These are phyloP conservation scores for Ooceraea biroi DNA, from an alignment of 1,140 invertebrate species.

Conservation along the genomic window DNA sequence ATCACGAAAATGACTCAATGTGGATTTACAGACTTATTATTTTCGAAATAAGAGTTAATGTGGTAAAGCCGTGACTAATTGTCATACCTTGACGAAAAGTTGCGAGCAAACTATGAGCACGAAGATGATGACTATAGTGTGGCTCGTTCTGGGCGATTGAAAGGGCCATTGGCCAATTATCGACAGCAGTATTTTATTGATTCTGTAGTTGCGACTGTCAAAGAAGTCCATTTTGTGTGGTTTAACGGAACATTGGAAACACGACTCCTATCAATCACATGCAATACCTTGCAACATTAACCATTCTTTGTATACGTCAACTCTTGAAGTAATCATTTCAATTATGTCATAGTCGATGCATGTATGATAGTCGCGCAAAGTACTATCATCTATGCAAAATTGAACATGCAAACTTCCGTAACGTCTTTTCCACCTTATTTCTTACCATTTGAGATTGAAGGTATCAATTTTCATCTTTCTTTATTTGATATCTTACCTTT, in stretches of 20 bases:
- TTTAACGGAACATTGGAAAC: neutral
- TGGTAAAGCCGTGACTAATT: neutral
- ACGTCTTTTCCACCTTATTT: slow-evolving; percentile 13
- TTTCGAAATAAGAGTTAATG: neutral
- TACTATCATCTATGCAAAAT: neutral
- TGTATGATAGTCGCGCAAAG: neutral
- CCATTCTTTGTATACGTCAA: slow-evolving; percentile 33
- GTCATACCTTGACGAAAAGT: slow-evolving; percentile 34
- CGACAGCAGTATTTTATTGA: slow-evolving; percentile 67
- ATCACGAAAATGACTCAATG: neutral
- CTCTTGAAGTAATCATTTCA: slow-evolving; percentile 24
- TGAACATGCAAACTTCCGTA: neutral
- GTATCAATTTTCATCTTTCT: slow-evolving; percentile 30
- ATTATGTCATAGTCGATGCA: slow-evolving; percentile 29
- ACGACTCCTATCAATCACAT: neutral
- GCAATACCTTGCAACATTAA: slow-evolving; percentile 11
- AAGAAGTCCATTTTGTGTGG: slow-evolving; percentile 52
- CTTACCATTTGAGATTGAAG: slow-evolving; percentile 4
- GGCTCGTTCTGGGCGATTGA: slow-evolving; percentile 51
- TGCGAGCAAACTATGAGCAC: slow-evolving; percentile 26
- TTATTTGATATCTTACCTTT: neutral
- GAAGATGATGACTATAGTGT: slow-evolving; percentile 6
- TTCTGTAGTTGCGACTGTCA: slow-evolving; percentile 41
- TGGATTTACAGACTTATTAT: neutral
- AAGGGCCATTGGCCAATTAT: slow-evolving; percentile 72